These are phyloP conservation scores for Crocidura indochinensis DNA, from an alignment of 2,797 vertebrate genomes.

Conservation along the genomic window DNA sequence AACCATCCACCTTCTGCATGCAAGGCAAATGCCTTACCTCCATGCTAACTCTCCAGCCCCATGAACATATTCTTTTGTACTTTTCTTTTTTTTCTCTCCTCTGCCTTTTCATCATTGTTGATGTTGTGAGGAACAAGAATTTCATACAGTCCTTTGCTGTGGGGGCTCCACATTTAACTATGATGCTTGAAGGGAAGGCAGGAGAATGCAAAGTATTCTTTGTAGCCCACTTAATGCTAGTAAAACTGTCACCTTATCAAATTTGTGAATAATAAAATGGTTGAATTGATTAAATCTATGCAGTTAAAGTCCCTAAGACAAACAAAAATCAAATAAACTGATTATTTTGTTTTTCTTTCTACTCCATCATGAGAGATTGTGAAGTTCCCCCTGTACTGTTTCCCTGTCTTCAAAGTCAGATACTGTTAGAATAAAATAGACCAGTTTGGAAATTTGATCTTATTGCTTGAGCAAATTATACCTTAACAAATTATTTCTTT, in stretches of 20 bases:
- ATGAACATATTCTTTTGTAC: too few species aligned
- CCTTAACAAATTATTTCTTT: too few species aligned
- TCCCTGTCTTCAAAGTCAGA: slow-evolving; percentile 14
- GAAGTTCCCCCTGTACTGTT: not conserved
- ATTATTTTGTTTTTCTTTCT: slow-evolving; percentile 45
- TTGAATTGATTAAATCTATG: slow-evolving; percentile 19
- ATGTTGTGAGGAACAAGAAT: too few species aligned
- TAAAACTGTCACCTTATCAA: slow-evolving; percentile 45
- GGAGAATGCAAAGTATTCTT: not conserved
- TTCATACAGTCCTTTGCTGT: too few species aligned
- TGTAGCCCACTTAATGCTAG: not conserved
- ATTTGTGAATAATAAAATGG: not conserved
- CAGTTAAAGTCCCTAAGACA: not conserved
- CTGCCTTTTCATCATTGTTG: too few species aligned
- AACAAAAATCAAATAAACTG: slow-evolving; percentile 38
- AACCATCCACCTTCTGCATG: too few species aligned
- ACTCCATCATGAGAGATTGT: not conserved
- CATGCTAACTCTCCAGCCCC: too few species aligned
- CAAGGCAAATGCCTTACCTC: too few species aligned
- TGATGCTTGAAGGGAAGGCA: too few species aligned
- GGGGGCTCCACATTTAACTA: too few species aligned
- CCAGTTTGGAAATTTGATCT: not conserved
- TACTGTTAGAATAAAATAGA: not conserved
- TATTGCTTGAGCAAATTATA: not conserved
- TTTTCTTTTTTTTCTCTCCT: too few species aligned